A percentile compares a stretch with the other conserved stretches of the same genome.
Evolutionary conservation across 1,140 invertebrate species (phyloP).

Genomic region (Phymorhynchus buccinoides): DNA sequence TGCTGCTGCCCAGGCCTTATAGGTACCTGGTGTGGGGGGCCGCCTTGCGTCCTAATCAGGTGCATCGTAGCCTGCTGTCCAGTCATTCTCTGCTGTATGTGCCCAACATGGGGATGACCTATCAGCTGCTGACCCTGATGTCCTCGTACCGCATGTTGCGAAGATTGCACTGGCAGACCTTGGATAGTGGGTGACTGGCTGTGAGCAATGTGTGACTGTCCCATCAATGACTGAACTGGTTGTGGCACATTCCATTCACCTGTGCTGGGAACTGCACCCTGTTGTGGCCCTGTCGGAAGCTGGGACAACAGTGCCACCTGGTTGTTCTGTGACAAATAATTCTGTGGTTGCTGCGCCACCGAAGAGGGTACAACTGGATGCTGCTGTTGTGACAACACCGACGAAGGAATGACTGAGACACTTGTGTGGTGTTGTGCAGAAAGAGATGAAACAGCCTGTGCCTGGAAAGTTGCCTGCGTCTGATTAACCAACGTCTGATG

Average conservation of each 20-base stretch:
- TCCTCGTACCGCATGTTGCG: too few relatives aligned
- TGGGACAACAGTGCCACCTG: not conserved
- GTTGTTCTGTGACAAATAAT: not conserved
- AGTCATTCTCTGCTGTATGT: constrained; percentile 1
- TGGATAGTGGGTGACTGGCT: not conserved
- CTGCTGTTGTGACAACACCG: not conserved
- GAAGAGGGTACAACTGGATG: not conserved
- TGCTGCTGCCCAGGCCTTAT: constrained; percentile 23
- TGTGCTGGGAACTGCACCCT: not conserved
- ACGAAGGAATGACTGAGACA: not conserved
- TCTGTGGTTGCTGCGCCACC: not conserved
- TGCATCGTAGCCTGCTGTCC: constrained; percentile 7
- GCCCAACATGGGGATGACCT: not conserved
- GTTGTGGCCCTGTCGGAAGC: not conserved
- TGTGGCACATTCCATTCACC: not conserved
- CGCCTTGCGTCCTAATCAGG: constrained; percentile 19
- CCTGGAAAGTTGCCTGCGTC: too few relatives aligned
- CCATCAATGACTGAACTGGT: not conserved
- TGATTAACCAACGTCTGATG: not conserved
- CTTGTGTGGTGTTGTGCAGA: too few relatives aligned
- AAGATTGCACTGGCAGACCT: constrained; percentile 39
- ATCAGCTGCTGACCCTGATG: not conserved
- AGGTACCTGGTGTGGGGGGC: not conserved
- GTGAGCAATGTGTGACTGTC: not conserved
- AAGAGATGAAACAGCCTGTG: too few relatives aligned